Base-by-base conservation (phyloP, 1,140 invertebrate species). In the Caerostris darwini region DNA sequence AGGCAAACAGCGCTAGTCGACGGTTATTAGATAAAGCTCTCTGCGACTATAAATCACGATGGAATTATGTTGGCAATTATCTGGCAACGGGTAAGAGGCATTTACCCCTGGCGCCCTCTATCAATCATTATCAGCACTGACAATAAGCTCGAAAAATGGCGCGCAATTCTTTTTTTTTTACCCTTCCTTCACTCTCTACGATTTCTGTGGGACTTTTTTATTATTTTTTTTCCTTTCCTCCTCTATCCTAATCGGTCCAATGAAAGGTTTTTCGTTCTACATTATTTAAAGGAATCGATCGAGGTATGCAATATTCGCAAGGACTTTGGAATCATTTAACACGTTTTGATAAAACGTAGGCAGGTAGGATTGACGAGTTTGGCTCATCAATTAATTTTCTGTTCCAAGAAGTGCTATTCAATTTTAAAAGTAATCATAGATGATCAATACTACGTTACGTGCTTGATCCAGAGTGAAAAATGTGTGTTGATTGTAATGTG, bases 61-160 rank as follows among this genome's bases (percentile, higher is more conserved):
- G 93, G 93, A 94, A 94, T 94, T 94, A 94, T 94, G 93, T 94
- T 94, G 86, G 93, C 93, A 94, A 94, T 94, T 94, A 94, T 94
- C 93, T 94, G 86, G 93, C 93, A 94, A 94, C 93, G 93, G 87
- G 93, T 94, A 94, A 94, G 93, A 90, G 93, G 93, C 93, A 94
- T 94, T 94, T 94, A 94, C 93, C 88, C 93, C 93, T 94, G 77
- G 93, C 93, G 93, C 93, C 93, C 93, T 94, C 93, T 94, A 94
- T 94, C 93, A 94, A 94, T 94, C 93, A 94, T 94, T 94, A 94
- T 94, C 93, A 94, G 88, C 87, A 94, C 93, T 94, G 93, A 94
- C 93, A 94, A 94, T 94, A 94, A 90, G 93, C 88, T 94, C 93
- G 93, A 94, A 94, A 94, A 94, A 94, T 94, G 81, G 88, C 81